Conservation (phyloP, 2,113 vertebrate genomes). For the Petromus typicus region DNA sequence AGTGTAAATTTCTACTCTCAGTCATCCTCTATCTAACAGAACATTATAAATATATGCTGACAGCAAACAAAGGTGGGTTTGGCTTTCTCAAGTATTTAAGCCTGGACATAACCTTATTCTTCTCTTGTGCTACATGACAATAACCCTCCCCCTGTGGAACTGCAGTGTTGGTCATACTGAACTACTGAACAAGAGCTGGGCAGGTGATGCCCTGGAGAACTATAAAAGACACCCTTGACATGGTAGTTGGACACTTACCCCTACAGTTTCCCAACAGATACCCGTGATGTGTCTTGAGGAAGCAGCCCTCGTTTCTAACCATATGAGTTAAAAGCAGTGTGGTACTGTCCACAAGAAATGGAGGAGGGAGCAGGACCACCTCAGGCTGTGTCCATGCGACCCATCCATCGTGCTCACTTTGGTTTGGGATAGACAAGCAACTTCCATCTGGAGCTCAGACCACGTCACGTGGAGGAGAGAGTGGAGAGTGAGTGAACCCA, state of each 20-base stretch:
- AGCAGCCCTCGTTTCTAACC: not conserved
- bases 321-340: not conserved
- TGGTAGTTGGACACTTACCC: rapidly evolving
- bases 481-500: not conserved
- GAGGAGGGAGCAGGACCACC: not conserved
- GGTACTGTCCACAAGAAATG: not conserved
- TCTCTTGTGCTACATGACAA: not conserved
- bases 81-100: not conserved
- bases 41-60: not conserved
- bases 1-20: not conserved
- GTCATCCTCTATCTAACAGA: not conserved
- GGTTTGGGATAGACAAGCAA: not conserved
- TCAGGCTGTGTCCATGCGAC: not conserved
- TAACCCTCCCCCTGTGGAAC: not conserved
- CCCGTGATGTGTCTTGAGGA: slow-evolving; percentile 2
- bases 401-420: not conserved
- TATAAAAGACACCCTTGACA: not conserved
- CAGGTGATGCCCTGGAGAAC: not conserved
- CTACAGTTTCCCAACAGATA: slow-evolving; percentile 13
- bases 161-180: not conserved
- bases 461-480: not conserved
- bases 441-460: not conserved
- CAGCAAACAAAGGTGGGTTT: not conserved
- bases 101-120: not conserved
- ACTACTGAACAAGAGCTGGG: not conserved